Evolutionary conservation across 2,113 vertebrate genomes (phyloP).

Genomic region (Atractosteus spatula): DNA sequence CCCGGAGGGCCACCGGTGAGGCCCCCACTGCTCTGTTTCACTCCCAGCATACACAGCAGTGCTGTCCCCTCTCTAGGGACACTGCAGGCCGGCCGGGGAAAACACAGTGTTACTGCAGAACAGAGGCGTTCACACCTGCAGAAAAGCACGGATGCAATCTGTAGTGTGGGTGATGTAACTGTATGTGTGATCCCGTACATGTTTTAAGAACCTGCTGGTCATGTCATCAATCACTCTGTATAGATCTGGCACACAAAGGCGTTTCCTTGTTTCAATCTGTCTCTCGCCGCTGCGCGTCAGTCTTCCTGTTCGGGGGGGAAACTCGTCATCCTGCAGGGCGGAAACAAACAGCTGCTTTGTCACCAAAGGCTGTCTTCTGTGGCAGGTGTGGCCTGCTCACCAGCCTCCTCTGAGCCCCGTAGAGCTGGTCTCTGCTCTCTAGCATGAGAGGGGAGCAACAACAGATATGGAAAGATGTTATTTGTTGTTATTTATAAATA

Average conservation of each 20-base stretch:
- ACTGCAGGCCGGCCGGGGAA: conserved; percentile 10
- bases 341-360: neutral
- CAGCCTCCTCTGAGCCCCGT: neutral
- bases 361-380: neutral
- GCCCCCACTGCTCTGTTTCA: conserved; percentile 7
- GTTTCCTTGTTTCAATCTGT: too few relatives aligned
- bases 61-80: conserved; percentile 9
- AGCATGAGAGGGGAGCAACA: neutral
- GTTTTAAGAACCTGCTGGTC: too few relatives aligned
- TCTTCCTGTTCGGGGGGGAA: too few relatives aligned
- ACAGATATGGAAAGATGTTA: neutral
- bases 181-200: too few relatives aligned
- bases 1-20: conserved; percentile 80
- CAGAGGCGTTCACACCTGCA: too few relatives aligned
- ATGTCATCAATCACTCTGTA: too few relatives aligned
- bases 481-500: neutral
- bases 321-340: too few relatives aligned
- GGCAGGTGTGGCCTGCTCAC: neutral
- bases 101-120: neutral
- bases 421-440: neutral
- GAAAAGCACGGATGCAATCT: too few relatives aligned
- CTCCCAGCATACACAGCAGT: conserved; percentile 16
- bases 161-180: too few relatives aligned
- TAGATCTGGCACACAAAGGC: too few relatives aligned
- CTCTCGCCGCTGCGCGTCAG: too few relatives aligned